Base-by-base conservation (phyloP, 2,888 invertebrate genomes). In the Hypomecis atomaria region DNA sequence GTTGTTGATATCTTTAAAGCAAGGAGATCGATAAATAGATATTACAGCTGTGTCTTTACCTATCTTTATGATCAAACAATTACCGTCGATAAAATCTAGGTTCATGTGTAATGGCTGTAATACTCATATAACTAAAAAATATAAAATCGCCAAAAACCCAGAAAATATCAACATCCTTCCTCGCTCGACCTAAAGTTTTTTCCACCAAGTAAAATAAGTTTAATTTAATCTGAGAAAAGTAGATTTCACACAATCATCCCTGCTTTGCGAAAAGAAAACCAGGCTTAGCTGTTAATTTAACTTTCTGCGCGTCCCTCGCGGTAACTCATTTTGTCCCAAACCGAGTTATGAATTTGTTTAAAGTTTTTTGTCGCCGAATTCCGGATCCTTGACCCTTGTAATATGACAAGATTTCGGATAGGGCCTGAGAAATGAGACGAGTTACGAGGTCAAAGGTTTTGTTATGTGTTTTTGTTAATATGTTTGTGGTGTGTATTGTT, bases 331-430 rank as follows among this genome's bases (percentile, higher is more conserved):
- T 65, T 71, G 71, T 75, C 73, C 75, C 62, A 78, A 82, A 83
- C 79, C 75, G 77, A 82, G 82, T 84, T 82, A 84, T 81, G 81
- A 81, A 82, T 82, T 82, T 78, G 74, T 74, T 80, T 78, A 77
- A 62, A 64, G 68, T 76, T 76, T 72, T 77, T 76, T 74, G 68
- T 61, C 67, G 67, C 59, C 65, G 47, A 71, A 71, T 57, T 56
- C 57, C 40, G 60, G 34, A 48, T 53, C 60, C 65, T 60, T 61
- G 60, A 57, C 65, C 65, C 52, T 48, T 57, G 65, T 47, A 48
- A 48, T 57, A 49, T 44, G 57, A 57, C 59, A 65, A 43, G 60
- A 47, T 54, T 63, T 44, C 34, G 36, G 56, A 55, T 52, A 65
- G 43, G 44, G 6, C 8, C 6, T 47, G 47, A 64, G 45, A 52